Percentiles rank a stretch among this genome's conserved stretches.
Evolutionary conservation across 2,888 invertebrate genomes (phyloP).

Genomic region (Marasmarcha lunaedactyla): DNA sequence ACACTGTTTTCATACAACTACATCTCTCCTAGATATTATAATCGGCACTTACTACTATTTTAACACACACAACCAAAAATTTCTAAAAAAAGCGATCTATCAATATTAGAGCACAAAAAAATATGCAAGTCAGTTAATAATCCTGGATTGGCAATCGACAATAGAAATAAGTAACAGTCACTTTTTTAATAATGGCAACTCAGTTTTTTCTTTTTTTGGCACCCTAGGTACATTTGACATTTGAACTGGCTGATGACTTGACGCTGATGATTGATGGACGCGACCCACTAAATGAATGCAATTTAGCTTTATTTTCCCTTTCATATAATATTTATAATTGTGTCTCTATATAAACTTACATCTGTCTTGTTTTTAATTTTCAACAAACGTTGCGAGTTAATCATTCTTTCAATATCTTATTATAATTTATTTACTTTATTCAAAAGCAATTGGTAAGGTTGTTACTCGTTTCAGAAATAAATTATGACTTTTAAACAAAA

Average conservation of each 20-base stretch:
- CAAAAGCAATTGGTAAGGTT: not conserved
- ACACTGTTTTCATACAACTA: conserved; percentile 49
- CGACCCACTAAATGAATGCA: conserved; percentile 66
- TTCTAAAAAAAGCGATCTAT: conserved; percentile 65
- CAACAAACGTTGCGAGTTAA: not conserved
- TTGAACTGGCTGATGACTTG: conserved; percentile 68
- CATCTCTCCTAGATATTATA: conserved; percentile 44
- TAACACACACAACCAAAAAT: conserved; percentile 52
- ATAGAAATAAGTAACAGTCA: conserved; percentile 70
- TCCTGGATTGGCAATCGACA: conserved; percentile 68
- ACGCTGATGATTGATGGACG: conserved; percentile 63
- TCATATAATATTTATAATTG: conserved; percentile 52
- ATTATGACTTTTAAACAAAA: conserved; percentile 1
- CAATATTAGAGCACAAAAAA: conserved; percentile 71
- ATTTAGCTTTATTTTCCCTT: conserved; percentile 62
- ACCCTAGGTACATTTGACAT: conserved; percentile 69
- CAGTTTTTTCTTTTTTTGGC: conserved; percentile 61
- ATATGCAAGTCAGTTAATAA: conserved; percentile 71
- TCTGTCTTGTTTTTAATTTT: not conserved
- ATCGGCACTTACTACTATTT: conserved; percentile 39
- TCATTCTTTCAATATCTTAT: not conserved
- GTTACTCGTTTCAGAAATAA: not conserved
- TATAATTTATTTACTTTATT: not conserved
- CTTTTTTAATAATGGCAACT: conserved; percentile 69
- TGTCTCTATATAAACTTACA: conserved; percentile 8